Base-by-base conservation (phyloP, 2,113 vertebrate species). In the Sinocyclocheilus grahami region DNA sequence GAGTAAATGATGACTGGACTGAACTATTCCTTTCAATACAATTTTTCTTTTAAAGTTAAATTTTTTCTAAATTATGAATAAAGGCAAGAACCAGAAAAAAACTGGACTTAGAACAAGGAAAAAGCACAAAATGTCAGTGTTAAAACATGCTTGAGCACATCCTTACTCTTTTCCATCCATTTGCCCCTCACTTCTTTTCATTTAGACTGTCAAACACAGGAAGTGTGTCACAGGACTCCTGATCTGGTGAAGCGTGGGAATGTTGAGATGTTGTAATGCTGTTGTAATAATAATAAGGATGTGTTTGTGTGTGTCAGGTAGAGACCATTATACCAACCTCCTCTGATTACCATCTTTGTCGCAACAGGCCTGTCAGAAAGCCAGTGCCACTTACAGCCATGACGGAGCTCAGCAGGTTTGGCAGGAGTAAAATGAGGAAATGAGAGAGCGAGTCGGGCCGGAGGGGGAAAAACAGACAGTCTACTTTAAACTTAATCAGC, bases 261-360 rank as follows among this genome's bases (percentile, higher is more conserved):
- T 42, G 24, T 30, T 71, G 51, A n/a, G 65, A 80, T 42, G 65
- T 33, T 46, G 65, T 78, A 86, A 53, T 24, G n/a, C 24, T 53
- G 8, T 51, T 30, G 71, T 75, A 62, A 39, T 46, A 82, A 27
- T 82, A 48, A 69, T 62, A 67, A 14, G 60, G 14, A 69, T 39
- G 77, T 58, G 20, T 79, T 27, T 58, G 24, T 83, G 24, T 83
- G 48, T 39, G 81, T 83, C 65, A 71, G 42, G 65, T 83, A 53
- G 63, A 69, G 65, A 27, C 30, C 51, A 60, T 83, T 83, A 60
- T 60, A 37, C 39, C 46, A 83, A 48, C 24, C 81, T 71, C n/a
- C 65, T 83, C 81, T 71, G 65, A 83, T 83, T 83, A 83, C 82
- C 48, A 74, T 83, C 82, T 58, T 58, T 83, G 82, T 83, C 33